Evolutionary conservation across 2,797 vertebrate species (phyloP), one percentile per base, ranked within the genome.

Genomic region (Pipistrellus kuhlii): DNA sequence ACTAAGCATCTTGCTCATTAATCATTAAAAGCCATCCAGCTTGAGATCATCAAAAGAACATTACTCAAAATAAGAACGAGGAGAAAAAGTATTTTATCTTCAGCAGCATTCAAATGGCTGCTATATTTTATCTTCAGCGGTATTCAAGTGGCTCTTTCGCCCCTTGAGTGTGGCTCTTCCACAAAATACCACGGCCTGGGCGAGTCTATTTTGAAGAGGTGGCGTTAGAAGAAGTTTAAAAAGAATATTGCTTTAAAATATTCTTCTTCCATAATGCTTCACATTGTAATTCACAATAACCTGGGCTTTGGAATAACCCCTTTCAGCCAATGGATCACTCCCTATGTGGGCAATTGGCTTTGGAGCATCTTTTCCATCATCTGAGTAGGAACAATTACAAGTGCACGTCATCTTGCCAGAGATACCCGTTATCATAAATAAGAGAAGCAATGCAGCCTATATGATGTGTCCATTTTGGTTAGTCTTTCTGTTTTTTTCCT

Each of bases 1-100:
- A 94, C 90, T 62, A 44, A 92, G 69, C 62, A 14, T n/a, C 89
- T 89, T 88, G 75, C 80, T 84, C 76, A 95, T 83, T 89, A 87
- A 87, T 93, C 62, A 90, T 59, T 91, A 92, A 94, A 93, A 93
- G 41, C 93, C 80, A 77, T 15, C 23, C 44, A 62, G 44, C 80
- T 85, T 91, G 68, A 93, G 89, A 75, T 55, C 76, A 93, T 55
- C 81, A 81, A 76, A 88, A 91, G 64, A 85, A 27, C 46, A 69
- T 30, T 44, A n/a, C 55, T 90, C 73, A 69, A 94, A 90, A 86
- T 6, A 51, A 59, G 27, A 68, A 71, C 35, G 12, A 35, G 32
- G n/a, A 48, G 21, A n/a, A 72, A 88, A 44, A 17, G 11, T 9
- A 48, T 32, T 87, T 87, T 88, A 78, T 85, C 94, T 64, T 53